Conservation (phyloP, 2,797 vertebrate species). For the Manis crassicaudata region DNA sequence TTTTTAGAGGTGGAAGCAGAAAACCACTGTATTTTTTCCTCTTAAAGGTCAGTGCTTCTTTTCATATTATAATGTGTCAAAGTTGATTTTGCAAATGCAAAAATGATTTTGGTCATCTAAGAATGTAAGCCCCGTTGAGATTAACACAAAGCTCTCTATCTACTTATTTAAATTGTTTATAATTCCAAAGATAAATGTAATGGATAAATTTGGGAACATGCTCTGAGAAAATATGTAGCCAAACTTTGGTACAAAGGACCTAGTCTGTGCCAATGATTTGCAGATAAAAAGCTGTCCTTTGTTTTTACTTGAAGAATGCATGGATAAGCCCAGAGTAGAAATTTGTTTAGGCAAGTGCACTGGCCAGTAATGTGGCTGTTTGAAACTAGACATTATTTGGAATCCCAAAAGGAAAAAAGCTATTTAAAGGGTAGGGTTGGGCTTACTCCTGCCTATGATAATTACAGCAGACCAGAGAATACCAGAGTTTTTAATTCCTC, state of each 20-base stretch:
- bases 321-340: not conserved
- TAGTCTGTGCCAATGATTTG: not conserved
- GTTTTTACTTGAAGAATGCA: not conserved
- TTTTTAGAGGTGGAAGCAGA: not conserved
- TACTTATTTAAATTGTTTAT: slow-evolving; percentile 8
- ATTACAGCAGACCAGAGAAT: not conserved
- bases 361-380: not conserved
- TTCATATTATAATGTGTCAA: not conserved
- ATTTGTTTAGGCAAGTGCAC: not conserved
- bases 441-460: not conserved
- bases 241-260: not conserved
- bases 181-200: not conserved
- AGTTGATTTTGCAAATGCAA: slow-evolving; percentile 6
- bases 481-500: not conserved
- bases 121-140: not conserved
- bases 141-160: not conserved
- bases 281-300: not conserved
- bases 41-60: not conserved
- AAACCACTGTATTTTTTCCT: not conserved
- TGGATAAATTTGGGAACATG: not conserved
- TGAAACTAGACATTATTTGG: slow-evolving; percentile 34
- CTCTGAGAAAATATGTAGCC: not conserved
- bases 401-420: not conserved
- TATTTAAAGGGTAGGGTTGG: not conserved
- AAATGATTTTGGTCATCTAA: not conserved